Percentiles rank a stretch among this genome's conserved stretches.
phyloP scores from a whole-genome alignment of 2,113 vertebrate genomes.

The Baryphthengus martii region DNA sequence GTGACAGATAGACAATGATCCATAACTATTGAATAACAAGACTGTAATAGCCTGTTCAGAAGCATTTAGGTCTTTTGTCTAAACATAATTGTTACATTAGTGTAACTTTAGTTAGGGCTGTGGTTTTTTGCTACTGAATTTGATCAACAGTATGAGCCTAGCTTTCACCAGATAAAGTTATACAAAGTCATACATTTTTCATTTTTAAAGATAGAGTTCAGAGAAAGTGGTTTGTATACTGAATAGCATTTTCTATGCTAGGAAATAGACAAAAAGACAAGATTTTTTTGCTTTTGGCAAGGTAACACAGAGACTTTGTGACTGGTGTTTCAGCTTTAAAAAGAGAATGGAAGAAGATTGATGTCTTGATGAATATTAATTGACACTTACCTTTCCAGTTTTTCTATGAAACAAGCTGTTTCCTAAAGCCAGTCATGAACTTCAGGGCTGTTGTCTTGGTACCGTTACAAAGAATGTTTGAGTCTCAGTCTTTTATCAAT shows the following conservation, averaged over 20 bases:
- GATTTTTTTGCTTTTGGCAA: slow-evolving; percentile 66
- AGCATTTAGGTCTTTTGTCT: neutral
- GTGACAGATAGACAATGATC: neutral
- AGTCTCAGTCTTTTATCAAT: neutral
- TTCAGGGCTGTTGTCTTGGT: slow-evolving; percentile 66
- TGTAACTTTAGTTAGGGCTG: neutral
- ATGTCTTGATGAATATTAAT: slow-evolving; percentile 81
- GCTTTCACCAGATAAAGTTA: neutral
- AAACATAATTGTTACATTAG: neutral
- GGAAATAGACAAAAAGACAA: slow-evolving; percentile 47
- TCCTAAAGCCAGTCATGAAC: slow-evolving; percentile 70
- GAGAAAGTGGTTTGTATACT: slow-evolving; percentile 35
- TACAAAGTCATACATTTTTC: slow-evolving; percentile 13
- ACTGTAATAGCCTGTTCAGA: neutral
- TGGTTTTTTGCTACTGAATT: neutral
- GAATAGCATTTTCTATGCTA: neutral
- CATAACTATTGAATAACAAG: neutral
- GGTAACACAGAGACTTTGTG: slow-evolving; percentile 69
- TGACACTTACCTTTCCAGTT: slow-evolving; percentile 69
- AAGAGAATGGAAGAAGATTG: slow-evolving; percentile 67
- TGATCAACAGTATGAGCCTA: neutral
- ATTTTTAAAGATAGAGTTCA: slow-evolving; percentile 42
- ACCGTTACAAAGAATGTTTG: slow-evolving; percentile 64
- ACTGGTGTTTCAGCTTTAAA: slow-evolving; percentile 70
- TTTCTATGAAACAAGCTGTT: slow-evolving; percentile 50